Conservation (phyloP, 2,113 vertebrate species). For the Spea bombifrons region DNA sequence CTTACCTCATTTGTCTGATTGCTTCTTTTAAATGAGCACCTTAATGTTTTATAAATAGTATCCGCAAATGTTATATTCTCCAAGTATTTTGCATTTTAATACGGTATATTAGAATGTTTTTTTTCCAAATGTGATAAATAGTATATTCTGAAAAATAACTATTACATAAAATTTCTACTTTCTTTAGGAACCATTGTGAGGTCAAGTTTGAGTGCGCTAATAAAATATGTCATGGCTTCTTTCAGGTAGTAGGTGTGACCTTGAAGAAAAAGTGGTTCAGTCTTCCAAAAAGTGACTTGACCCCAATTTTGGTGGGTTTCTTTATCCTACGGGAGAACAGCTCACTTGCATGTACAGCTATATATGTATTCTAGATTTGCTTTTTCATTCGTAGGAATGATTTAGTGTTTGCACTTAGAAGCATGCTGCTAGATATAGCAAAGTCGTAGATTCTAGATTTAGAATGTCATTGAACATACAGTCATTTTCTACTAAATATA, state of each 20-base stretch:
- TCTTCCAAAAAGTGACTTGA: slow-evolving; percentile 84
- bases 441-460: neutral
- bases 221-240: slow-evolving; percentile 73
- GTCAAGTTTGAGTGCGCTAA: slow-evolving; percentile 62
- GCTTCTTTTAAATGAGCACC: too few relatives aligned
- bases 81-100: too few relatives aligned
- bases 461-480: slow-evolving; percentile 1
- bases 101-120: too few relatives aligned
- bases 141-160: too few relatives aligned
- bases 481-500: neutral
- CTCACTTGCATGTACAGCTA: slow-evolving; percentile 68
- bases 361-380: slow-evolving; percentile 18
- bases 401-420: slow-evolving; percentile 22
- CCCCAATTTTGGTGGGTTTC: slow-evolving; percentile 81
- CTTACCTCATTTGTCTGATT: too few relatives aligned
- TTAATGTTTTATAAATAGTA: too few relatives aligned
- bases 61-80: too few relatives aligned
- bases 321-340: slow-evolving; percentile 61
- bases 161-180: neutral
- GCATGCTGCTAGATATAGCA: slow-evolving; percentile 33
- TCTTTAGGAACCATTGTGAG: neutral
- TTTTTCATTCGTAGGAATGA: slow-evolving; percentile 2
- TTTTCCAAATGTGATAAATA: too few relatives aligned
- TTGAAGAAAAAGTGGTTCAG: slow-evolving; percentile 84
- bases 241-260: slow-evolving; percentile 84